Evolutionary conservation across 2,113 vertebrate species (phyloP).

Genomic region (Sylvia atricapilla): DNA sequence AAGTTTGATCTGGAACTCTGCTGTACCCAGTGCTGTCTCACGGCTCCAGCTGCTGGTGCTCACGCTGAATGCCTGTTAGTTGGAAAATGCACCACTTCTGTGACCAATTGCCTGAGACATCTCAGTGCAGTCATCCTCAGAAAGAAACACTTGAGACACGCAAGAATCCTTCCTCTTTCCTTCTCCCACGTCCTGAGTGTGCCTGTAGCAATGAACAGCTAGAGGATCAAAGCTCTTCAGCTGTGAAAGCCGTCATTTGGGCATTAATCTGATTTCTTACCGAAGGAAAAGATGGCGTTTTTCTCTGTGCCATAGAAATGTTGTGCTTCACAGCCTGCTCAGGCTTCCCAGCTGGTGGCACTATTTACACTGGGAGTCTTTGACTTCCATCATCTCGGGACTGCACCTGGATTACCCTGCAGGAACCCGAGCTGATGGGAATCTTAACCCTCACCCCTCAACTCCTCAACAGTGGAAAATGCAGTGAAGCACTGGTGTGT

Average conservation of each 20-base stretch:
- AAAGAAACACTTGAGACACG: neutral
- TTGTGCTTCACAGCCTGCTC: neutral
- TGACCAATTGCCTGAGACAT: neutral
- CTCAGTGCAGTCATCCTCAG: neutral
- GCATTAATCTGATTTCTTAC: neutral
- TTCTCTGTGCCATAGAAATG: neutral
- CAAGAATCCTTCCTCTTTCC: neutral
- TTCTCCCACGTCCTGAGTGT: neutral
- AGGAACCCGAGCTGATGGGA: neutral
- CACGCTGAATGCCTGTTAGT: neutral
- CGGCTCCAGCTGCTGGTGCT: neutral
- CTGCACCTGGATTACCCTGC: neutral
- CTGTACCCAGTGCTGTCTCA: neutral
- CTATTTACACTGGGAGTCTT: neutral
- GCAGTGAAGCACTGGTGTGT: neutral
- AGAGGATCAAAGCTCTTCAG: neutral
- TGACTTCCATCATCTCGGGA: accelerated
- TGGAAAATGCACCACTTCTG: neutral
- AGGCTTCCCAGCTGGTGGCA: constrained; percentile 57
- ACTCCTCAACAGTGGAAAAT: neutral
- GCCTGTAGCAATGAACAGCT: neutral
- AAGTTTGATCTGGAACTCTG: neutral
- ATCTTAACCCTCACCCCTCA: neutral
- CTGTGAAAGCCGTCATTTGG: neutral
- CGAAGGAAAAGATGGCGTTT: accelerated